Base-by-base conservation (phyloP, 2,888 invertebrate genomes). In the Pogonocherus hispidulus region DNA sequence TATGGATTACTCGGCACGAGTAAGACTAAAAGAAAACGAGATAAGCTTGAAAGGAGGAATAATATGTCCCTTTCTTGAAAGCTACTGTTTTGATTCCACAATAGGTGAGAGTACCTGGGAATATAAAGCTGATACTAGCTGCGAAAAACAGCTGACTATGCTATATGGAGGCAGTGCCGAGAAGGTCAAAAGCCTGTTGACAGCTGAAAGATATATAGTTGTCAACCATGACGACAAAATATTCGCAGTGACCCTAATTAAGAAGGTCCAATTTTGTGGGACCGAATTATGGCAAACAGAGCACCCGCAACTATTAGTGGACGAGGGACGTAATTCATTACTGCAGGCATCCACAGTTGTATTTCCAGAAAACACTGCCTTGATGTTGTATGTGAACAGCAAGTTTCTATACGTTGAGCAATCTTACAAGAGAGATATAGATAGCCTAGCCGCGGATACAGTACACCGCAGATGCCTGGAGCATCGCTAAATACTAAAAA, bases 361-460 rank as follows among this genome's bases (percentile, higher is more conserved):
- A n/a, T n/a, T n/a, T 11, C 55, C 51, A 20, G 41, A 56, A 18
- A 57, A 60, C 22, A 23, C 47, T 1, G 54, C 74, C 41, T 70
- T 56, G 51, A 75, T 76, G 18, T 68, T 63, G 49, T 69, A 66
- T 27, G 37, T 62, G 5, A 66, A 72, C 51, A 56, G 72, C 0
- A 80, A 81, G 70, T 78, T 80, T 6, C 57, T 80, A 2, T 80
- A 79, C 49, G 64, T 73, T 0, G 79, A 80, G 63, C 74, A 76
- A 56, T 72, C 78, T 4, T 71, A 78, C 1, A 67, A 75, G 18
- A 49, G 56, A 3, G 65, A 71, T 11, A 16, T 32, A 32, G 44
- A 72, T 5, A 5, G 27, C 4, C 20, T 79, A 0, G 79, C 80
- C 35, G 11, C 57, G 1, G 73, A 80, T n/a, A 69, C 79, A 0